Evolutionary conservation across 2,113 vertebrate genomes (phyloP).

Genomic region (Podocnemis expansa): DNA sequence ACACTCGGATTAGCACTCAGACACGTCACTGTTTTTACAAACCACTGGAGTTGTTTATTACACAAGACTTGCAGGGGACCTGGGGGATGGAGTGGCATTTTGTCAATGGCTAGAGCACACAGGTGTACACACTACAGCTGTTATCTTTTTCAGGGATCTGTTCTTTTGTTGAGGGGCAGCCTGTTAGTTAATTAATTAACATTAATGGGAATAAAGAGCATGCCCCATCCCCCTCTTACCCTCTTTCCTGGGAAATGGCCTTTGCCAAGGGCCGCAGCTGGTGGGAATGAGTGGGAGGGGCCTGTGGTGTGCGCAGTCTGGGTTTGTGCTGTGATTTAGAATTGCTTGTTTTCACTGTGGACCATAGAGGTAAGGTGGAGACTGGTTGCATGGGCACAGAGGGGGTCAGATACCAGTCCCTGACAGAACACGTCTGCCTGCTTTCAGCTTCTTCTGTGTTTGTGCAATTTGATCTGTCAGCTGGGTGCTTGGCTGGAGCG

Average conservation of each 20-base stretch:
- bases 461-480: not conserved
- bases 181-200: too few species aligned
- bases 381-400: fast-evolving
- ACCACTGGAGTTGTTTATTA: not conserved
- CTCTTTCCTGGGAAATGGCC: not conserved
- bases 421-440: not conserved
- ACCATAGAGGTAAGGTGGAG: not conserved
- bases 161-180: not conserved
- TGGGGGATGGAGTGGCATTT: fast-evolving
- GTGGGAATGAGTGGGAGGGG: not conserved
- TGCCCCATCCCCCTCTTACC: not conserved
- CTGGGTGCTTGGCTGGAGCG: not conserved
- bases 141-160: not conserved
- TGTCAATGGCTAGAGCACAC: not conserved
- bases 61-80: not conserved
- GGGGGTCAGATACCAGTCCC: not conserved
- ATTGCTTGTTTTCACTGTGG: not conserved
- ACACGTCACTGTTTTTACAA: not conserved
- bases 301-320: fast-evolving
- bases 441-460: not conserved
- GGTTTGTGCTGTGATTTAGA: fast-evolving
- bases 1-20: not conserved
- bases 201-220: not conserved
- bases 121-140: fast-evolving
- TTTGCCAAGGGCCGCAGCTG: not conserved